phyloP scores from a whole-genome alignment of 2,797 vertebrate genomes.

The Cirrhinus molitorella region DNA sequence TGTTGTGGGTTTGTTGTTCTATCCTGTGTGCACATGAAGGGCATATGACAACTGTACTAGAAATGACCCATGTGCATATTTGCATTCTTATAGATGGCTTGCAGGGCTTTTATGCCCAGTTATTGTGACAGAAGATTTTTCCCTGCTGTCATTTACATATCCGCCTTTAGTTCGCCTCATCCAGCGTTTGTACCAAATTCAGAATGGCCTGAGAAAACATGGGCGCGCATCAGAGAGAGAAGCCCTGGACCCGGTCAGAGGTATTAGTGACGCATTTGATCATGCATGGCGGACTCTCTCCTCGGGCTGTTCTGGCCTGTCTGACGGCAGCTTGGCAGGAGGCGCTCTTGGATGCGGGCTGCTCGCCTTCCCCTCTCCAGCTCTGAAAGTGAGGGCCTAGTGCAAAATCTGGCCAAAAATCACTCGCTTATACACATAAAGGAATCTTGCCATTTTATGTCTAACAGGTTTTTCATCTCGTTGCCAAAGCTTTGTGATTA shows the following conservation, averaged over 20 bases:
- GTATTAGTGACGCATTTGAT: conserved; percentile 60
- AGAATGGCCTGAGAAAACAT: conserved; percentile 43
- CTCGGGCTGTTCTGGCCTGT: conserved; percentile 54
- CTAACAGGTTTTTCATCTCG: conserved; percentile 44
- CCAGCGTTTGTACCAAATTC: conserved; percentile 13
- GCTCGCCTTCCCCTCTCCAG: conserved; percentile 32
- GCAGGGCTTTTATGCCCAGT: background rate
- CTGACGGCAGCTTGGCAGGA: conserved; percentile 50
- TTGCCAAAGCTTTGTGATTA: conserved; percentile 57
- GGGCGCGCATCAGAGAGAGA: conserved; percentile 52
- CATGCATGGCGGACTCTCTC: conserved; percentile 56
- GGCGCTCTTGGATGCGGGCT: conserved; percentile 7
- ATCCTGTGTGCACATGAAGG: background rate
- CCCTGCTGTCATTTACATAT: conserved; percentile 27
- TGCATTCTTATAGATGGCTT: background rate
- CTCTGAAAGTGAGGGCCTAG: conserved; percentile 25
- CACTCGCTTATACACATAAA: conserved; percentile 31
- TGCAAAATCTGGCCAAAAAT: conserved; percentile 43
- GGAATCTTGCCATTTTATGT: conserved; percentile 40
- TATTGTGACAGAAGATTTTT: background rate
- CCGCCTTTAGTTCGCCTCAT: background rate
- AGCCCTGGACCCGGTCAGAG: conserved; percentile 52
- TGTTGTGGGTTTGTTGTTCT: no score
- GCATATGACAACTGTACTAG: background rate
- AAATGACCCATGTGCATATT: background rate